Conservation (phyloP, 2,113 vertebrate genomes). For the Hepsetus odoe region DNA sequence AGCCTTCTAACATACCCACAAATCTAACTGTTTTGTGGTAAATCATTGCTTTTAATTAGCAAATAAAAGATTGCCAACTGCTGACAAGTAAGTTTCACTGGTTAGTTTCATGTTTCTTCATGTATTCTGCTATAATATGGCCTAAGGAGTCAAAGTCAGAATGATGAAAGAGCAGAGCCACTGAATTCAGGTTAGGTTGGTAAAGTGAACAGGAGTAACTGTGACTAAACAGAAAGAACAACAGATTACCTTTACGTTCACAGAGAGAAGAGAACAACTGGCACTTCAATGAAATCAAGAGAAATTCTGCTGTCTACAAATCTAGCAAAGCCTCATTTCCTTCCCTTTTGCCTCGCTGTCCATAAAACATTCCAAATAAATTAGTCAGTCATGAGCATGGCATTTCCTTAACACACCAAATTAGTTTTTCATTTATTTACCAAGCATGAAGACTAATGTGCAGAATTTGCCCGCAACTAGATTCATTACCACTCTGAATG, state of each 20-base stretch:
- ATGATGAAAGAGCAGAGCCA: not conserved
- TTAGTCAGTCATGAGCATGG: constrained; percentile 13
- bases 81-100: not conserved
- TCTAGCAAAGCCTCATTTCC: not conserved
- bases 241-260: not conserved
- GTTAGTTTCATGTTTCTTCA: too few species aligned
- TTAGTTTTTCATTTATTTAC: constrained; percentile 42
- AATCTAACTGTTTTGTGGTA: too few species aligned
- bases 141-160: not conserved
- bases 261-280: not conserved
- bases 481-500: constrained; percentile 32
- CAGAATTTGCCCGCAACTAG: constrained; percentile 16
- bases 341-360: constrained; percentile 13
- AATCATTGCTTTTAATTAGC: too few species aligned
- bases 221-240: not conserved
- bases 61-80: too few species aligned
- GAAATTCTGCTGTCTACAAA: not conserved
- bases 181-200: not conserved
- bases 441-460: constrained; percentile 25
- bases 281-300: not conserved
- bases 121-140: not conserved
- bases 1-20: too few species aligned
- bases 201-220: not conserved
- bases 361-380: constrained; percentile 13
- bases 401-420: constrained; percentile 29